phyloP scores from a whole-genome alignment of 2,888 invertebrate species.

The Eupithecia inturbata region DNA sequence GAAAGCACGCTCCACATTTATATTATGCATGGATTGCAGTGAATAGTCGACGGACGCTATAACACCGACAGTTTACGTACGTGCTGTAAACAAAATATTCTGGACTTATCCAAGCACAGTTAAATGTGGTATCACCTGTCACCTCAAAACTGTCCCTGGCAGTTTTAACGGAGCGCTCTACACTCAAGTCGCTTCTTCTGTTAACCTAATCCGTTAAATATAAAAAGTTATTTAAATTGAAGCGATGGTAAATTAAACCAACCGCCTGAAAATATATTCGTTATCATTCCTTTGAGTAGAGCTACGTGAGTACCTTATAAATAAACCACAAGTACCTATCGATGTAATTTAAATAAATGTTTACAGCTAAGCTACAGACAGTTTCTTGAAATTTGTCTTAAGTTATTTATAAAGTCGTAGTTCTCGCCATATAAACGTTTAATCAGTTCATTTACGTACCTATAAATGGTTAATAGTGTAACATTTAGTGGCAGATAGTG shows the following conservation, averaged over 20 bases:
- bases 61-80: slow-evolving; percentile 16
- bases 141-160: slow-evolving; percentile 29
- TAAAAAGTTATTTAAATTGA: slow-evolving; percentile 2
- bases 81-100: slow-evolving; percentile 30
- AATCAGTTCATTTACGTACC: slow-evolving; percentile 34
- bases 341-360: slow-evolving; percentile 19
- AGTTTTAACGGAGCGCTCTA: slow-evolving; percentile 28
- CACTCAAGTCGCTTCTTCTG: slow-evolving; percentile 24
- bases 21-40: slow-evolving; percentile 1
- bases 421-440: slow-evolving; percentile 23
- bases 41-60: slow-evolving; percentile 8
- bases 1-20: slow-evolving; percentile 11
- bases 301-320: background rate
- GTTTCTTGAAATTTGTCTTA: slow-evolving; percentile 20
- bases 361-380: slow-evolving; percentile 27
- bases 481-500: slow-evolving; percentile 29
- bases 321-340: background rate
- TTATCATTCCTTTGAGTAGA: background rate
- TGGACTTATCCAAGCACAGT: slow-evolving; percentile 33
- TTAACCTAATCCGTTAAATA: slow-evolving; percentile 30
- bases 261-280: background rate
- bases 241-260: background rate
- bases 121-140: slow-evolving; percentile 32
- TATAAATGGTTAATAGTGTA: slow-evolving; percentile 31
- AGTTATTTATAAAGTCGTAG: slow-evolving; percentile 31